Conservation (phyloP, 2,113 vertebrate genomes). For the Oncorhynchus tshawytscha region DNA sequence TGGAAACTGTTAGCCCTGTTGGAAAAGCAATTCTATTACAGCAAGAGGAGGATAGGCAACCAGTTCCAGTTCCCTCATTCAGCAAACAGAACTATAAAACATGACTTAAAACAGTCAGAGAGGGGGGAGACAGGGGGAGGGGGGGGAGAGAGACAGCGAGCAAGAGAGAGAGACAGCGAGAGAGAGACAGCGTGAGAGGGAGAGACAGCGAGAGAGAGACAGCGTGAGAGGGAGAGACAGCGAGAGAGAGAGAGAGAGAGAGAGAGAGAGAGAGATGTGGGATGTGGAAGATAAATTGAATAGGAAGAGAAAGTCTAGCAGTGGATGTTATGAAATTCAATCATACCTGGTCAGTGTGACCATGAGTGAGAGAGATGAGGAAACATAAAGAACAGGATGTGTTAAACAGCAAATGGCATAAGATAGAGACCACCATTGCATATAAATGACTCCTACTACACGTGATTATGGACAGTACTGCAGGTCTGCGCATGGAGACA, state of each 20-base stretch:
- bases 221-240: not conserved
- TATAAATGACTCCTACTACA: too few species aligned
- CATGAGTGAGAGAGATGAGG: slow-evolving; percentile 29
- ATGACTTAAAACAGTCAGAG: slow-evolving; percentile 41
- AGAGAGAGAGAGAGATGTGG: not conserved
- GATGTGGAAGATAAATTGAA: not conserved
- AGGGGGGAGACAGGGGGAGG: slow-evolving; percentile 4
- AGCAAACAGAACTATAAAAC: slow-evolving; percentile 69
- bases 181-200: too few species aligned
- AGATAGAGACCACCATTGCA: too few species aligned
- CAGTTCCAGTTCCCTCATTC: slow-evolving; percentile 27
- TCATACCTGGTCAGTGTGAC: slow-evolving; percentile 35
- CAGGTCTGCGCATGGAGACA: not conserved
- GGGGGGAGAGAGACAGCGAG: slow-evolving; percentile 14
- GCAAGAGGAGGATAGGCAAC: slow-evolving; percentile 20
- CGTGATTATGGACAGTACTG: not conserved
- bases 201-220: not conserved
- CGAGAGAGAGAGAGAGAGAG: not conserved
- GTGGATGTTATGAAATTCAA: not conserved
- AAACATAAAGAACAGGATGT: not conserved
- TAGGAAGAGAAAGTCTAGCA: not conserved
- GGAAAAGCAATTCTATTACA: slow-evolving; percentile 72
- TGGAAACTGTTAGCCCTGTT: slow-evolving; percentile 77
- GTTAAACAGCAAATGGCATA: not conserved
- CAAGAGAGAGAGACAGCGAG: not conserved